phyloP scores from a whole-genome alignment of 2,797 vertebrate species.

The Muscicapa comitata region DNA sequence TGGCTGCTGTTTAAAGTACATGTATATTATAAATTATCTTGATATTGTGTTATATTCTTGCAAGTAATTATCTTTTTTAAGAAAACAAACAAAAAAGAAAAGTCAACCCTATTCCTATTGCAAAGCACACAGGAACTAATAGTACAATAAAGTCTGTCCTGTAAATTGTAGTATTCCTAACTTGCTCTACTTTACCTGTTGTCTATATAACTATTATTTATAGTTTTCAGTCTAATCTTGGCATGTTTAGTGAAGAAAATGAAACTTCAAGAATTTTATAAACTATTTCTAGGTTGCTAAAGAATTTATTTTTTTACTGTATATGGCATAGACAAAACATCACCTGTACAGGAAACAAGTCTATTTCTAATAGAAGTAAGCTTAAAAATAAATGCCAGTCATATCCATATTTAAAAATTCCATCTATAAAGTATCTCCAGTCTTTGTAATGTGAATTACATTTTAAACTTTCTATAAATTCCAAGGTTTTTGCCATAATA shows the following conservation, averaged over 20 bases:
- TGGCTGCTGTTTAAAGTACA: slow-evolving; percentile 77
- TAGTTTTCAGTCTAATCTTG: slow-evolving; percentile 77
- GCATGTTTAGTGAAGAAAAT: slow-evolving; percentile 77
- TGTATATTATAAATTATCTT: slow-evolving; percentile 82
- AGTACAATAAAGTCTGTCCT: slow-evolving; percentile 78
- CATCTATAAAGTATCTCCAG: slow-evolving; percentile 58
- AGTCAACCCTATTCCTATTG: slow-evolving; percentile 71
- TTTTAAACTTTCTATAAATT: slow-evolving; percentile 68
- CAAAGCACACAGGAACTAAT: slow-evolving; percentile 80
- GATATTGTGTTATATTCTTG: slow-evolving; percentile 76
- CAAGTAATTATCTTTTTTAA: slow-evolving; percentile 82
- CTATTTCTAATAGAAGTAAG: slow-evolving; percentile 76
- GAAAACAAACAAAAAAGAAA: slow-evolving; percentile 71
- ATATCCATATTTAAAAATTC: slow-evolving; percentile 70
- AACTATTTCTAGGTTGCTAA: slow-evolving; percentile 84
- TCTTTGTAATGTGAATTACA: slow-evolving; percentile 71
- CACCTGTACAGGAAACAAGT: slow-evolving; percentile 78
- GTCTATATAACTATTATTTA: slow-evolving; percentile 81
- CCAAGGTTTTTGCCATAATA: slow-evolving; percentile 7
- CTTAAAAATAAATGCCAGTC: slow-evolving; percentile 73
- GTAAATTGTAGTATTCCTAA: slow-evolving; percentile 80
- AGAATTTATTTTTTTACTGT: slow-evolving; percentile 85
- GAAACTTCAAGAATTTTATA: slow-evolving; percentile 81
- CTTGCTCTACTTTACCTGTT: slow-evolving; percentile 79
- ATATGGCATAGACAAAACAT: slow-evolving; percentile 80